Percentiles rank a stretch among this genome's conserved stretches.
These are phyloP conservation scores for Oscheius myriophilus DNA, from an alignment of 2,888 invertebrate species.

Conservation along the genomic window DNA sequence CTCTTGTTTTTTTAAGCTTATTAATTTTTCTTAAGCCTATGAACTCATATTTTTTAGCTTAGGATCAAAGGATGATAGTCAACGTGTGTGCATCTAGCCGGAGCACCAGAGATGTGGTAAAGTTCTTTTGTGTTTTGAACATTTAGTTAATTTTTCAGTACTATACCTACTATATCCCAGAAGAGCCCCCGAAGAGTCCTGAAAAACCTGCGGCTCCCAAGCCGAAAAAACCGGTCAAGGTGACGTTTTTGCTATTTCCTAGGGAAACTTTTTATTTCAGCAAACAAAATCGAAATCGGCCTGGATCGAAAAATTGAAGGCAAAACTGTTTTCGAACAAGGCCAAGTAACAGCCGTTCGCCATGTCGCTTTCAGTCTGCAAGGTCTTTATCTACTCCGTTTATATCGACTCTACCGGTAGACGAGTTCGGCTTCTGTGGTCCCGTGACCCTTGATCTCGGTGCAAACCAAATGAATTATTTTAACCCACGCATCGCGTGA, in stretches of 20 bases:
- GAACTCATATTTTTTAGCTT: neutral
- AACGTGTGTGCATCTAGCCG: constrained; percentile 24
- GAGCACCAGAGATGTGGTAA: constrained; percentile 15
- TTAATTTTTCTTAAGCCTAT: no score
- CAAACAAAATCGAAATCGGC: no score
- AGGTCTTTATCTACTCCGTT: no score
- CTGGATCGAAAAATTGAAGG: constrained; percentile 19
- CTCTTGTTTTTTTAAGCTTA: no score
- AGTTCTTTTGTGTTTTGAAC: neutral
- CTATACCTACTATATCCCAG: constrained; percentile 13
- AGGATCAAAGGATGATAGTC: constrained; percentile 12
- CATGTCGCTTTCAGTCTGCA: no score
- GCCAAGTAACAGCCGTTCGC: neutral
- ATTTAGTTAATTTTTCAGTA: neutral
- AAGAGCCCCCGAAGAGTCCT: constrained; percentile 8
- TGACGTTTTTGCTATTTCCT: no score
- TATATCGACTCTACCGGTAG: constrained; percentile 26
- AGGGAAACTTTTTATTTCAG: neutral
- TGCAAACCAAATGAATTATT: no score
- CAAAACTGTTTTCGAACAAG: constrained; percentile 20
- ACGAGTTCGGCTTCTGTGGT: no score
- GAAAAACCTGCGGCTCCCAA: neutral
- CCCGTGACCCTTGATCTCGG: no score
- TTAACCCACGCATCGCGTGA: no score
- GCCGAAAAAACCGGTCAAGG: neutral